A percentile compares a stretch with the other conserved stretches of the same genome.
These are phyloP conservation scores for Pharmacophagus antenor DNA, from an alignment of 2,888 invertebrate species.

Conservation along the genomic window DNA sequence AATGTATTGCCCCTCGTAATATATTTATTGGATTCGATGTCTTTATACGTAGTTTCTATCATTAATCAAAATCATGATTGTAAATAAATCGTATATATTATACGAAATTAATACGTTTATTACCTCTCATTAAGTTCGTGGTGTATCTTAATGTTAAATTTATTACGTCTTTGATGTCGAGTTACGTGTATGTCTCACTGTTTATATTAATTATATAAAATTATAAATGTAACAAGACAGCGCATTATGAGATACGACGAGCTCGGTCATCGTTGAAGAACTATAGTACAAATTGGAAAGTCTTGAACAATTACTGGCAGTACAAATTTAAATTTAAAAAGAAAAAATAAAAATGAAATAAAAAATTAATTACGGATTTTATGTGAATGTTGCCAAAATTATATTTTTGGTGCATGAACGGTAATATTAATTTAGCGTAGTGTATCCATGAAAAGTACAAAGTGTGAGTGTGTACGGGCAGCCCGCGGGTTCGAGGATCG, in stretches of 20 bases:
- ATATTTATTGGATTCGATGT: slow-evolving; percentile 24
- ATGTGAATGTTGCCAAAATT: slow-evolving; percentile 76
- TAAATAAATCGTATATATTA: slow-evolving; percentile 42
- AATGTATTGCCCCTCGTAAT: slow-evolving; percentile 19
- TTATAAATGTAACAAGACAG: slow-evolving; percentile 41
- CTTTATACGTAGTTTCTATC: slow-evolving; percentile 15
- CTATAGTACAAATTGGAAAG: slow-evolving; percentile 80
- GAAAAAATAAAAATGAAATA: too few species aligned
- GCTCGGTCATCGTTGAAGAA: slow-evolving; percentile 64
- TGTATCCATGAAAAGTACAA: slow-evolving; percentile 68
- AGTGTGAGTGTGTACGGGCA: slow-evolving; percentile 43
- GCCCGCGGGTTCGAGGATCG: slow-evolving; percentile 36
- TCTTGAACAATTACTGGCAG: slow-evolving; percentile 74
- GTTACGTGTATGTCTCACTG: slow-evolving; percentile 55
- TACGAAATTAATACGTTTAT: slow-evolving; percentile 34
- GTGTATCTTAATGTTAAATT: slow-evolving; percentile 65
- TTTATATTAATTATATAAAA: slow-evolving; percentile 46
- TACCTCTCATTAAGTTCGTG: slow-evolving; percentile 54
- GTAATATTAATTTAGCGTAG: slow-evolving; percentile 65
- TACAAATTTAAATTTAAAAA: slow-evolving; percentile 74
- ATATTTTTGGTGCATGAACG: slow-evolving; percentile 70
- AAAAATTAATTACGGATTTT: slow-evolving; percentile 54
- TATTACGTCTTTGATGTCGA: slow-evolving; percentile 68
- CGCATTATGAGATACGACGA: slow-evolving; percentile 53
- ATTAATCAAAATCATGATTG: slow-evolving; percentile 41